Evolutionary conservation across 2,888 invertebrate species (phyloP), one percentile per base, ranked within the genome.

Genomic region (Gari tellinella): DNA sequence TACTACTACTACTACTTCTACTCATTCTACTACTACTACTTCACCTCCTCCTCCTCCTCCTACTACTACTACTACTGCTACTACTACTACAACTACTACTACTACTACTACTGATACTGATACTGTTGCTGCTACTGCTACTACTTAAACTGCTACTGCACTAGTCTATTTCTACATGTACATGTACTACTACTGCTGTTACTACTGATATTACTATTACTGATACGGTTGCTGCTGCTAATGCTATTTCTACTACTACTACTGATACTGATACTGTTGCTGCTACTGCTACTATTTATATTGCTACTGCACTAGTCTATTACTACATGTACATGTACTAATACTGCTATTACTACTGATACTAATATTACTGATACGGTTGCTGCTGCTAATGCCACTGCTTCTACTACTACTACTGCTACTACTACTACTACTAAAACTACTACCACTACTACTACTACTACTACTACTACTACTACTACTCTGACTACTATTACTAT

Each of bases 361-460:
- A 49, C 21, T 19, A 49, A 10, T 21, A 19, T 21, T 5, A 14
- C 21, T 19, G 14, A 10, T 49, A 49, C 49, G 5, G 19, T 14
- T 21, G 19, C 21, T 7, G 19, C 21, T 21, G 19, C 19, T 17
- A 19, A 15, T 49, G 19, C 21, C 19, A 49, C 49, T 49, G 19
- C 49, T 49, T 12, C 49, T 49, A 49, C 21, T 19, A 49, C 49
- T 49, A 14, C 49, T 49, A 49, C 21, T 49, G 23, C 21, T 49
- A 49, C 49, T 49, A 49, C 49, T 49, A 49, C 49, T 49, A 21
- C 49, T 49, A n/a, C n/a, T n/a, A n/a, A n/a, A n/a, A n/a, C n/a
- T n/a, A n/a, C n/a, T n/a, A n/a, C n/a, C 31, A 49, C 49, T 49
- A 19, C 49, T 49, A 19, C 49, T 14, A 19, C 21, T 49, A 49